These are phyloP conservation scores for Vireo griseus DNA, from an alignment of 2,797 vertebrate species.

Conservation along the genomic window DNA sequence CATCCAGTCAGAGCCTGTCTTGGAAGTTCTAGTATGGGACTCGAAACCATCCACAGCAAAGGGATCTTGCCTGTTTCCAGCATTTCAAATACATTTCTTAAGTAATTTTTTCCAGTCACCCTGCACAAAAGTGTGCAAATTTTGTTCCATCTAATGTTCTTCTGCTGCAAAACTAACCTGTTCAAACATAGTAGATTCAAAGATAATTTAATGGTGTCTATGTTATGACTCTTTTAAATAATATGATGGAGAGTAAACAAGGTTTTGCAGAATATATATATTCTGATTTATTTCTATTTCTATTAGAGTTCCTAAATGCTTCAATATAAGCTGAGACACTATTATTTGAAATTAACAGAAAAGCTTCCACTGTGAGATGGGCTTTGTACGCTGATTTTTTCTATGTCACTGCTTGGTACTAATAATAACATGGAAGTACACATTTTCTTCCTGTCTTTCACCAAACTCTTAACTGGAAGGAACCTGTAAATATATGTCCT, in stretches of 20 bases:
- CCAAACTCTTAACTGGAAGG: background rate
- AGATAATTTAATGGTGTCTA: background rate
- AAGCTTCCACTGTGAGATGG: background rate
- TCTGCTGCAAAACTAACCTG: background rate
- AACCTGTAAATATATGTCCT: background rate
- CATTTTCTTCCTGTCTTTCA: background rate
- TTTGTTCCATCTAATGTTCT: background rate
- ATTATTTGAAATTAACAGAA: background rate
- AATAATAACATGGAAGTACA: background rate
- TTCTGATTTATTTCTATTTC: background rate
- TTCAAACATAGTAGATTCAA: background rate
- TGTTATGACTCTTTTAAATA: background rate
- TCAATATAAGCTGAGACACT: background rate
- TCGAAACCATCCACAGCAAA: rapidly evolving
- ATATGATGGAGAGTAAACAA: background rate
- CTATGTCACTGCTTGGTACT: background rate
- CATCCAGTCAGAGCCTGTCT: background rate
- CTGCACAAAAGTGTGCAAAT: background rate
- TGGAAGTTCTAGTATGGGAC: background rate
- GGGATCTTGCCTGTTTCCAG: background rate
- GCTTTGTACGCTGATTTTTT: background rate
- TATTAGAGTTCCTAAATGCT: background rate
- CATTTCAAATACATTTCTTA: background rate
- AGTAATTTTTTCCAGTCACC: background rate
- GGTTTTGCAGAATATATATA: background rate